Evolutionary conservation across 2,888 invertebrate genomes (phyloP), one percentile per base, ranked within the genome.

Genomic region (Apotomis betuletana): DNA sequence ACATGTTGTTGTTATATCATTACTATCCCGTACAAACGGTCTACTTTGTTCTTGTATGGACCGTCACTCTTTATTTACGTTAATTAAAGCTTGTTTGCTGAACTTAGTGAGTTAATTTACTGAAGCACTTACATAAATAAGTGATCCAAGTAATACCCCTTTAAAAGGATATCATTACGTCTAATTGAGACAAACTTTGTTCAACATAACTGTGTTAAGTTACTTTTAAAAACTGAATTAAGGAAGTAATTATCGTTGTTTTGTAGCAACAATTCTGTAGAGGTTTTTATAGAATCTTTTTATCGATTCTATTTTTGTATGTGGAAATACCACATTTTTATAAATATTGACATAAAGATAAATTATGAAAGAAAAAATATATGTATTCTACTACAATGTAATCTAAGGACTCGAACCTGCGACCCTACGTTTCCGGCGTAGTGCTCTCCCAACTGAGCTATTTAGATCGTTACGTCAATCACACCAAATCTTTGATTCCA

Each of bases 1-100:
- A 65, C 65, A 61, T 61, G 54, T 27, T 71, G 65, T 61, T 71
- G 60, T 71, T 67, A 67, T 71, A 71, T 67, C 61, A 67, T 71
- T 61, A 67, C 61, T 57, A 41, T 0, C 15, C n/a, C n/a, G 13
- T n/a, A 12, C 67, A 57, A 52, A 67, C 49, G 36, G 60, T 54
- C 54, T 70, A 60, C 60, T 67, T 67, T 13, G 67, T 71, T 60
- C 61, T 67, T 57, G 61, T 60, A 67, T 71, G 70, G 27, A 27
- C 70, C 44, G 67, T 71, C 70, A 61, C 67, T 71, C 60, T 67
- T 61, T 71, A 61, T 71, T 71, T 71, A 54, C 67, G 61, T 67
- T 67, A 71, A 61, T 67, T 71, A 67, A 71, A 57, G 65, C 61
- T 49, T 67, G 67, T 71, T 67, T 71, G 61, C 61, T 57, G 49